Evolutionary conservation across 2,113 vertebrate genomes (phyloP), one percentile per base, ranked within the genome.

Genomic region (Triplophysa rosa): DNA sequence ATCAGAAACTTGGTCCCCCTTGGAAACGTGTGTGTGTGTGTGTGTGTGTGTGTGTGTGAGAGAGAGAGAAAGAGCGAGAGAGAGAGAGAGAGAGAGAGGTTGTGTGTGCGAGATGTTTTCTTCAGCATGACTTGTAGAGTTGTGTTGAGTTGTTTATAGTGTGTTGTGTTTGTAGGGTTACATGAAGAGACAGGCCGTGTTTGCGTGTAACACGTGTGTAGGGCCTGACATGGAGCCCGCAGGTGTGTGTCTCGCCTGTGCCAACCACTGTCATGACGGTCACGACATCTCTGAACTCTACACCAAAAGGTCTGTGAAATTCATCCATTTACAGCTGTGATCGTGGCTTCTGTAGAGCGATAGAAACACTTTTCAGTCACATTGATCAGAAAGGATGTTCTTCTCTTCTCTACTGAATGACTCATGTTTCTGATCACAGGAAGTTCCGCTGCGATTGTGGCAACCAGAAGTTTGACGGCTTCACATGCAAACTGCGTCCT

Each of bases 361-460:
- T 10, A 10, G 12, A 10, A 12, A 16, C 14, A 47, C 2, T 47
- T 47, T 47, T 47, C n/a, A n/a, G n/a, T n/a, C n/a, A 14, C 45
- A 49, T 12, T 49, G 10, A 49, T 49, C 45, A 13, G 45, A 29
- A 3, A 29, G 4, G 29, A 29, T 29, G 40, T 42, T 42, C 40
- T 42, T 42, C 33, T 37, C 33, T 37, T 1, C 33, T 37, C 0
- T 7, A 37, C 6, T 37, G 5, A 37, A 37, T 45, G 11, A 45
- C 10, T 12, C 3, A 16, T 5, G 49, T 17, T 17, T 52, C 13
- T 37, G 5, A 67, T 87, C 62, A 9, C 75, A 99, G 97, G 90
- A 95, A 98, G 87, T 98, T 99, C 83, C 91, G 95, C 71, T 99
- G 97, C 79, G 97, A 99, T 85, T 99, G 97, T 92, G 97, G 97